These are phyloP conservation scores for Antheraea pernyi DNA, from an alignment of 1,140 invertebrate genomes.

Conservation along the genomic window DNA sequence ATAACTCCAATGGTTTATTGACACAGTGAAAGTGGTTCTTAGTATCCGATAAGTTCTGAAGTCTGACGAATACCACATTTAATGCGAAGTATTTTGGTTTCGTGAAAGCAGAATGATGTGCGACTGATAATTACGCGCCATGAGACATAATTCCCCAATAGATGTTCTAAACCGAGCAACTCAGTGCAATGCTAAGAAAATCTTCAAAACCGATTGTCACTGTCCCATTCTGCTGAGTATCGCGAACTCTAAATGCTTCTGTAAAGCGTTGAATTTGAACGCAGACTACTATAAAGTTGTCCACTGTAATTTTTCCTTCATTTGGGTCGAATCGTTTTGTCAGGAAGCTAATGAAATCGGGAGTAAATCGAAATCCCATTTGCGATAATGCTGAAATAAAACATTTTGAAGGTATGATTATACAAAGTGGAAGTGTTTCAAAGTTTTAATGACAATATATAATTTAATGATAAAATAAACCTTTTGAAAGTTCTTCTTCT, in stretches of 20 bases:
- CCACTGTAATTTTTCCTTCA: constrained; percentile 86
- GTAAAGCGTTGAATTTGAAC: constrained; percentile 93
- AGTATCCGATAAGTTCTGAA: too few relatives aligned
- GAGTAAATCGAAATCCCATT: constrained; percentile 93
- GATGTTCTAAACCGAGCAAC: constrained; percentile 80
- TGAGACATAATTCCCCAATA: too few relatives aligned
- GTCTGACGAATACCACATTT: too few relatives aligned
- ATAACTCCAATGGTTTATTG: too few relatives aligned
- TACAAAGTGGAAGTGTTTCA: not conserved
- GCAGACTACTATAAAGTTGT: constrained; percentile 93
- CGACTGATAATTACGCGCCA: too few relatives aligned
- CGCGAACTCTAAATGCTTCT: constrained; percentile 88
- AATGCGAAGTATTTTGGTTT: too few relatives aligned
- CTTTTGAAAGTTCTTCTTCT: constrained; percentile 87
- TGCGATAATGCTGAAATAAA: constrained; percentile 85
- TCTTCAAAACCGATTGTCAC: constrained; percentile 93
- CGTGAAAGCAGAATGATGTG: too few relatives aligned
- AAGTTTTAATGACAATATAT: too few relatives aligned
- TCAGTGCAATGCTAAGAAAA: constrained; percentile 88
- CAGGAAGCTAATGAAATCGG: constrained; percentile 88
- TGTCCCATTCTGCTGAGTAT: constrained; percentile 86
- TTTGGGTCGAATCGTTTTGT: constrained; percentile 84
- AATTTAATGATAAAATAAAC: constrained; percentile 49
- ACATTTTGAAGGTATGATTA: not conserved
- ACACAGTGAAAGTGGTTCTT: too few relatives aligned